Conservation (phyloP, 2,113 vertebrate species). For the Microcebus lehilahytsara region DNA sequence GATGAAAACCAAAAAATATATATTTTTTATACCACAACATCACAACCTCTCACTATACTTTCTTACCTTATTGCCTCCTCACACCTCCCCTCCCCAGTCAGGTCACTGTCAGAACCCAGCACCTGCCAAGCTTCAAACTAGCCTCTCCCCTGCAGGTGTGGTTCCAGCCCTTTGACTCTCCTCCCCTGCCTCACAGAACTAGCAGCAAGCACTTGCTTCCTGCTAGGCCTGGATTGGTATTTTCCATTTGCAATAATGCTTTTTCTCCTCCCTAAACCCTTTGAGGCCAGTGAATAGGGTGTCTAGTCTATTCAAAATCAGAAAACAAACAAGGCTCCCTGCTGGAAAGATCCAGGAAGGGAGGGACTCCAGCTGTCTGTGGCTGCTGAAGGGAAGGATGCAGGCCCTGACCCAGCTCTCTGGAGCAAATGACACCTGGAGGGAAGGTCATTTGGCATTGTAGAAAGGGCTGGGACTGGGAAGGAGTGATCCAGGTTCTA, state of each 20-base stretch:
- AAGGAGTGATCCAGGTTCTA: not conserved
- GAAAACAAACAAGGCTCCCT: slow-evolving; percentile 28
- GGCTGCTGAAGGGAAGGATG: not conserved
- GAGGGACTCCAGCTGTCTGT: not conserved
- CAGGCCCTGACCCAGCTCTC: not conserved
- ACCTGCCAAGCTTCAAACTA: not conserved
- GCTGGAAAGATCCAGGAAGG: not conserved
- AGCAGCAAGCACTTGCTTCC: not conserved
- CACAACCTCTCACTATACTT: not conserved
- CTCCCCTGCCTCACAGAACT: no score
- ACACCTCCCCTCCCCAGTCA: not conserved
- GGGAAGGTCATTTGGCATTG: not conserved
- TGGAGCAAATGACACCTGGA: not conserved
- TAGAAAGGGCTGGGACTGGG: not conserved
- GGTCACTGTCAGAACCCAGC: not conserved
- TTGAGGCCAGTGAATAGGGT: not conserved
- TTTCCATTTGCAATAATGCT: slow-evolving; percentile 5
- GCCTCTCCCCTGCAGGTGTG: not conserved
- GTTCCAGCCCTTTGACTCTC: not conserved
- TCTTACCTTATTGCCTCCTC: not conserved
- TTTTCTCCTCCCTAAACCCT: not conserved
- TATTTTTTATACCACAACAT: not conserved
- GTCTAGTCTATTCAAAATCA: slow-evolving; percentile 16
- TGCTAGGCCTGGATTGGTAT: not conserved
- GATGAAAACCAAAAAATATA: not conserved